Evolutionary conservation across 2,797 vertebrate genomes (phyloP).

Genomic region (Melanitta fusca): DNA sequence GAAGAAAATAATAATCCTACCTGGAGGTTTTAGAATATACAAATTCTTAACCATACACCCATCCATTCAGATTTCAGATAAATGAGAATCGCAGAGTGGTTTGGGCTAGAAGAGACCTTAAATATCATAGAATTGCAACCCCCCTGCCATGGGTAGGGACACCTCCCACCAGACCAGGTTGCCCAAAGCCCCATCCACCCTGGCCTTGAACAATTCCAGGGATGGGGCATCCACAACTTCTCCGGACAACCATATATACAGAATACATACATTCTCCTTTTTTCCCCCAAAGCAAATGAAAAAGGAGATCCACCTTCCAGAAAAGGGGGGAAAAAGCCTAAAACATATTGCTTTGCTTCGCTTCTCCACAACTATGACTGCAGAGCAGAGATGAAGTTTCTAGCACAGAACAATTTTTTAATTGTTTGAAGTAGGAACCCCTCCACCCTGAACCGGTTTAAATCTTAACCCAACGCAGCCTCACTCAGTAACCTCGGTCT

Average conservation of each 20-base stretch:
- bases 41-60: neutral
- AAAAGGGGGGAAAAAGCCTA: neutral
- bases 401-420: neutral
- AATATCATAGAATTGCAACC: neutral
- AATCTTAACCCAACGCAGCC: neutral
- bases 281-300: neutral
- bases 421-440: neutral
- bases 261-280: neutral
- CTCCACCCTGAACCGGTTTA: neutral
- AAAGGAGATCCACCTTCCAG: neutral
- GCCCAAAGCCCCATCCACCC: too few species aligned
- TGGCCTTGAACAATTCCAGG: too few species aligned
- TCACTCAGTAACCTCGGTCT: fast-evolving
- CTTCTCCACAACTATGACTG: neutral
- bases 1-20: neutral
- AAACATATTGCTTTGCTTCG: neutral
- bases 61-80: neutral
- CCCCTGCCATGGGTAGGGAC: too few species aligned
- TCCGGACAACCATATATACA: too few species aligned
- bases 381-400: neutral
- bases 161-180: too few species aligned
- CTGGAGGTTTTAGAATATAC: neutral
- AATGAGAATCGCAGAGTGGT: neutral
- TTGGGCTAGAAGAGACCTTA: too few species aligned
- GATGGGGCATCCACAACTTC: too few species aligned